phyloP scores from a whole-genome alignment of 1,140 invertebrate species.

The Drosophila jambulina region DNA sequence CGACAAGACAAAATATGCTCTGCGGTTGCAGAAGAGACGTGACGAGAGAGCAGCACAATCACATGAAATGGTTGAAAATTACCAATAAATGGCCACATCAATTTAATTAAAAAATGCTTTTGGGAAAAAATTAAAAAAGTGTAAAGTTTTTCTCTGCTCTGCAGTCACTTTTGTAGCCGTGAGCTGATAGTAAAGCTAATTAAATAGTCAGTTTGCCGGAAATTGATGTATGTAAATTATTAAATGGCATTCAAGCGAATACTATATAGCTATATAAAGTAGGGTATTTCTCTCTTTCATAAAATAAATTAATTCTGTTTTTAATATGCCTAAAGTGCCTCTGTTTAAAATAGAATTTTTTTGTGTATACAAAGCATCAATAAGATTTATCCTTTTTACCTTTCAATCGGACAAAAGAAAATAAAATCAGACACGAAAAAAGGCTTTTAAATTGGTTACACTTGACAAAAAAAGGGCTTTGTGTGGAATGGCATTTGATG shows the following conservation, averaged over 20 bases:
- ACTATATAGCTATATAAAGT: neutral
- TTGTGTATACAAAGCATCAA: neutral
- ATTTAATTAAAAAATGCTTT: constrained; percentile 47
- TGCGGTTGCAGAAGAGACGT: constrained; percentile 25
- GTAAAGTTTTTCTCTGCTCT: neutral
- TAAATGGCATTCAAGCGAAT: constrained; percentile 10
- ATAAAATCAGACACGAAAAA: neutral
- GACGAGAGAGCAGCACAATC: constrained; percentile 10
- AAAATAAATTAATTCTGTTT: neutral
- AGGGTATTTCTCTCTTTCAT: neutral
- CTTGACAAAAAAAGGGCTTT: neutral
- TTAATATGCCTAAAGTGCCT: too few species aligned
- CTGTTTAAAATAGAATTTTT: neutral
- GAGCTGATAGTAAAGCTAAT: constrained; percentile 9
- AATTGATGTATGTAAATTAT: constrained; percentile 22
- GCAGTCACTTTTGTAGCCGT: neutral
- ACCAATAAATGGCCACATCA: constrained; percentile 40
- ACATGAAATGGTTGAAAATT: constrained; percentile 20
- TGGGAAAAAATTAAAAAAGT: neutral
- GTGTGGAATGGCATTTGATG: neutral
- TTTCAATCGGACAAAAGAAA: neutral
- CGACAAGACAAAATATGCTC: constrained; percentile 46
- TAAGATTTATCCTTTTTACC: neutral
- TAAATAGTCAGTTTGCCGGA: constrained; percentile 18
- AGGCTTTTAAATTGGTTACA: neutral